Evolutionary conservation across 2,113 vertebrate species (phyloP).

Genomic region (Phylloscopus trochilus): DNA sequence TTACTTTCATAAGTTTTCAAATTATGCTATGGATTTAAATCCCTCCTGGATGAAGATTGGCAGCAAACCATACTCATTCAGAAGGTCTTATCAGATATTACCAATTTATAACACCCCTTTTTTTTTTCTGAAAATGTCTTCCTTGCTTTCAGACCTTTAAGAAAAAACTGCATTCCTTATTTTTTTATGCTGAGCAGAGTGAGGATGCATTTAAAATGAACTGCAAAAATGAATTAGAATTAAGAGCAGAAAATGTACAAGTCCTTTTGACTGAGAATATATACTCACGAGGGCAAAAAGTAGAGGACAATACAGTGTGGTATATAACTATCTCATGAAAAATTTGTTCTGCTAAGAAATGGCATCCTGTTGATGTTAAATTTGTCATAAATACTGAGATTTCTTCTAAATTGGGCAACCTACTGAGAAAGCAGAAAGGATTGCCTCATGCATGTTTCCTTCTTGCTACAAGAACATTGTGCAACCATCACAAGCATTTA

Average conservation of each 20-base stretch:
- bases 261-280: background rate
- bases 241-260: background rate
- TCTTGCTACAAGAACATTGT: background rate
- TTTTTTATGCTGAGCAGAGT: background rate
- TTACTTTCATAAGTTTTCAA: background rate
- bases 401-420: background rate
- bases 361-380: background rate
- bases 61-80: background rate
- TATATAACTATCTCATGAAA: background rate
- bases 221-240: background rate
- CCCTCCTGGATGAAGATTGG: background rate
- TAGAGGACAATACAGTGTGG: background rate
- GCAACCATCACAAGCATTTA: background rate
- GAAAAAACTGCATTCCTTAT: background rate
- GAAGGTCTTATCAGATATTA: background rate
- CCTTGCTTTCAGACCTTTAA: background rate
- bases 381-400: background rate
- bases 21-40: background rate
- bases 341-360: background rate
- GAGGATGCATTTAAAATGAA: background rate
- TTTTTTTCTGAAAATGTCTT: background rate
- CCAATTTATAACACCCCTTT: background rate
- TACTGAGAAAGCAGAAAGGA: background rate
- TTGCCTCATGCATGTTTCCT: background rate
- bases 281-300: background rate